Percentiles rank a stretch among this genome's conserved stretches.
phyloP scores from a whole-genome alignment of 2,797 vertebrate species.

The Thalassophryne amazonica region DNA sequence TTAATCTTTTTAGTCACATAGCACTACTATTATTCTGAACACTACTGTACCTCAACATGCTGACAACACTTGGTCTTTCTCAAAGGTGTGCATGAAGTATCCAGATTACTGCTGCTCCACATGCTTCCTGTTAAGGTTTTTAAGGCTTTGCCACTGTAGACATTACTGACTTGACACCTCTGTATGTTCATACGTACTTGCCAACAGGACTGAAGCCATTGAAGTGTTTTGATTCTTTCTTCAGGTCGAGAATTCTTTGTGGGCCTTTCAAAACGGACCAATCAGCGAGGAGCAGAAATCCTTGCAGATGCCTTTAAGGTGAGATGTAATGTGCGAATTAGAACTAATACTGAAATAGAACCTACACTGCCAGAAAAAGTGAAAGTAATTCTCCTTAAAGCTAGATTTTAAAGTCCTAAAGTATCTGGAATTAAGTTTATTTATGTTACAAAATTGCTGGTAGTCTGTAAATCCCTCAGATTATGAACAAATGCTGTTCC shows the following conservation, averaged over 20 bases:
- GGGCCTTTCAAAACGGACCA: conserved; percentile 95
- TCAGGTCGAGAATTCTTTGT: conserved; percentile 97
- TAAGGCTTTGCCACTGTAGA: background rate
- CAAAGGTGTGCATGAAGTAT: conserved; percentile 12
- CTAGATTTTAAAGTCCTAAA: background rate
- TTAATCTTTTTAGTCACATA: no score
- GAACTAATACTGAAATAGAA: background rate
- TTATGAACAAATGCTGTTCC: no score
- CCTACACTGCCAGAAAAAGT: background rate
- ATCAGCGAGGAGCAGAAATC: conserved; percentile 97
- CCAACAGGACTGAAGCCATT: background rate
- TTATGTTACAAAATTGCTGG: no score
- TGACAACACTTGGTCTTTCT: conserved; percentile 35
- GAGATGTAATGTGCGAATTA: conserved; percentile 13
- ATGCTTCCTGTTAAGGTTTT: background rate
- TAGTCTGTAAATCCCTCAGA: no score
- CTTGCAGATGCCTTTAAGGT: conserved; percentile 97
- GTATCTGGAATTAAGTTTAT: background rate
- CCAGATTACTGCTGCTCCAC: background rate
- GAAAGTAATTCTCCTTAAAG: background rate
- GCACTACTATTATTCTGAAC: no score
- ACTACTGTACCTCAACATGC: conserved; percentile 12
- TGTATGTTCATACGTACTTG: background rate
- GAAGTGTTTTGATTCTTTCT: conserved; percentile 6
- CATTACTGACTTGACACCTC: background rate